These are phyloP conservation scores for Caenorhabditis sp. DNA, from an alignment of 2,888 invertebrate genomes.

Conservation along the genomic window DNA sequence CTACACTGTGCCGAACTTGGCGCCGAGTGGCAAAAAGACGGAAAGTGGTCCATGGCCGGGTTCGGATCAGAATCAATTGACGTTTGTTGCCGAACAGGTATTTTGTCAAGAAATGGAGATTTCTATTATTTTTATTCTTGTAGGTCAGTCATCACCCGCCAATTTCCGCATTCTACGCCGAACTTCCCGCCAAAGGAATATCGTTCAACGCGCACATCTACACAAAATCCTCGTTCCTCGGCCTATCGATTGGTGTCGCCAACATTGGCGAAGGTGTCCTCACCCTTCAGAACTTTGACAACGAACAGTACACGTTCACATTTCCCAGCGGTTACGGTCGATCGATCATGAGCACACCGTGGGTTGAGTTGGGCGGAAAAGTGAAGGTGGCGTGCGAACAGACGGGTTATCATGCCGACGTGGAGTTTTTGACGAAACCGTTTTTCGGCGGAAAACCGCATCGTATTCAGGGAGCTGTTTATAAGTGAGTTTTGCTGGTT, in stretches of 20 bases:
- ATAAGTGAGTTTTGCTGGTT: constrained; percentile 39
- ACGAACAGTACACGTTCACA: constrained; percentile 92
- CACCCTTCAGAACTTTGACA: constrained; percentile 82
- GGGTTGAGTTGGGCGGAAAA: constrained; percentile 96
- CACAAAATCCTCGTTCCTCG: constrained; percentile 98
- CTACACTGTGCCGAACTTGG: constrained; percentile 54
- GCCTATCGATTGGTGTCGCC: constrained; percentile 82
- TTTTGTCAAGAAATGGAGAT: neutral
- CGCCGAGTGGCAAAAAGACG: constrained; percentile 50
- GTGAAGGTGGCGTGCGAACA: constrained; percentile 86
- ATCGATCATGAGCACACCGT: constrained; percentile 94
- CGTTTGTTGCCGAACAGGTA: constrained; percentile 91
- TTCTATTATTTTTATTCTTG: no score
- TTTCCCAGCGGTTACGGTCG: constrained; percentile 98
- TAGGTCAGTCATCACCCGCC: constrained; percentile 96
- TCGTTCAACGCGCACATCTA: constrained; percentile 94
- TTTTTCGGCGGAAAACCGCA: constrained; percentile 70
- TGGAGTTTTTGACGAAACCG: constrained; percentile 91
- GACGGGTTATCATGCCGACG: constrained; percentile 88
- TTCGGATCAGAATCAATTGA: constrained; percentile 85
- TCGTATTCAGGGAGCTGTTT: constrained; percentile 61
- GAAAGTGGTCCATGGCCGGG: constrained; percentile 81
- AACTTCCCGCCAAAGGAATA: constrained; percentile 88
- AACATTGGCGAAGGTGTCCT: constrained; percentile 94
- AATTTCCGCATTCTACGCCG: constrained; percentile 98